Conservation (phyloP, 2,888 invertebrate species). For the Dione juno region DNA sequence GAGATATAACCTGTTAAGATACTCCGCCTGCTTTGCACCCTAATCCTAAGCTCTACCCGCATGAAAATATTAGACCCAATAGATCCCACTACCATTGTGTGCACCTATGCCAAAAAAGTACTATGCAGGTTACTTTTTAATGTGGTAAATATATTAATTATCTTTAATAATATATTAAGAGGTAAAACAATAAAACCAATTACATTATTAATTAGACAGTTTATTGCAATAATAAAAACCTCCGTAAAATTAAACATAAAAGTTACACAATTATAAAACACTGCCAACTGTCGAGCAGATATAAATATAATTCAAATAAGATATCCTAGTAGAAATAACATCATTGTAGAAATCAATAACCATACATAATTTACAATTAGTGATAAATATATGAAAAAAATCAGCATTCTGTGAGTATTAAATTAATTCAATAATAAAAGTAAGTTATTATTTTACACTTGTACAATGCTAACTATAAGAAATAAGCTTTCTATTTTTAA, state of each 20-base stretch:
- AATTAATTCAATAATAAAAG: no score
- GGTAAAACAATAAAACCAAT: slow-evolving; percentile 34
- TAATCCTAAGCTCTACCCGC: no score
- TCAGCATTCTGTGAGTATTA: no score
- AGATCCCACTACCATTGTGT: no score
- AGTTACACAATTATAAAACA: slow-evolving; percentile 36
- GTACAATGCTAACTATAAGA: neutral
- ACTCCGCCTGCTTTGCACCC: no score
- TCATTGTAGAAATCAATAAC: slow-evolving; percentile 16
- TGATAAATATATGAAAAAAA: neutral
- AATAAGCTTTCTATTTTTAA: neutral
- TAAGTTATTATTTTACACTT: no score
- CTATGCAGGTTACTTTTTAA: no score
- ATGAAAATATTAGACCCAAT: no score
- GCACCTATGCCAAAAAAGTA: no score
- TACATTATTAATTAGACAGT: slow-evolving; percentile 36
- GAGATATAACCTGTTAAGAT: no score
- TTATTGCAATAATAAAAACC: slow-evolving; percentile 46
- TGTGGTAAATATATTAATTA: no score
- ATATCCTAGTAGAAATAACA: slow-evolving; percentile 44
- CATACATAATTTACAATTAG: neutral
- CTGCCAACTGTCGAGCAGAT: slow-evolving; percentile 15
- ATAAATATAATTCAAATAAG: slow-evolving; percentile 29
- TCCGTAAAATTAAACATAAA: slow-evolving; percentile 44
- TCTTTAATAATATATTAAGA: no score